Base-by-base conservation (phyloP, 2,888 invertebrate species). In the Eubasilissa splendida region DNA sequence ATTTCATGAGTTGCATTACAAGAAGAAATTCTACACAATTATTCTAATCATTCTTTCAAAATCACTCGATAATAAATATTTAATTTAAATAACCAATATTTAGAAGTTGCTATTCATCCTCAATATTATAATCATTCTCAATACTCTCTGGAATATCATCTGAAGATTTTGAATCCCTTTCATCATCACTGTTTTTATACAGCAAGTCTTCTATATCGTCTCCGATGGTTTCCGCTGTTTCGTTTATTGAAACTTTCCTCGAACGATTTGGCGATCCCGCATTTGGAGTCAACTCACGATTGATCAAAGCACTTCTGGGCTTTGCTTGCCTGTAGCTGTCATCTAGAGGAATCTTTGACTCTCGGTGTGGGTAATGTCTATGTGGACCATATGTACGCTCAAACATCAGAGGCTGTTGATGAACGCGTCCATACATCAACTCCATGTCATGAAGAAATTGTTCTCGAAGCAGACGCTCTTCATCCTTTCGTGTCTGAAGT, bases 361-460 rank as follows among this genome's bases (percentile, higher is more conserved):
- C 59, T 11, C 33, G 50, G 12, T n/a, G 70, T 31, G 60, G 60
- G 12, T 54, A 22, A 31, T 53, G 42, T n/a, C 59, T 77, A n/a
- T 80, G 68, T 86, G 93, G 93, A 81, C 93, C 92, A 66, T 94
- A 93, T 85, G 93, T 93, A 83, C 94, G 88, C 86, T 94, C 94
- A 85, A 94, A 94, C 7, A 94, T 90, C 85, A 94, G 92, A 0
- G 94, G 94, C 84, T 94, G 94, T 84, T 91, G 91, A 78, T 93
- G 92, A 0, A 95, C 94, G 84, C 94, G 89, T 33, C 93, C 92
- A 83, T 93, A 89, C 94, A 95, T 95, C 84, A 93, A 86, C 85
- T 94, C 93, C 94, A 95, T 95, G 85, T 94, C 92, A 82, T 93
- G 90, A 1, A 92, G 90, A 85, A 94, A 93, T 85, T 93, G 93